phyloP scores from a whole-genome alignment of 1,140 invertebrate genomes.

The Anthonomus grandis region DNA sequence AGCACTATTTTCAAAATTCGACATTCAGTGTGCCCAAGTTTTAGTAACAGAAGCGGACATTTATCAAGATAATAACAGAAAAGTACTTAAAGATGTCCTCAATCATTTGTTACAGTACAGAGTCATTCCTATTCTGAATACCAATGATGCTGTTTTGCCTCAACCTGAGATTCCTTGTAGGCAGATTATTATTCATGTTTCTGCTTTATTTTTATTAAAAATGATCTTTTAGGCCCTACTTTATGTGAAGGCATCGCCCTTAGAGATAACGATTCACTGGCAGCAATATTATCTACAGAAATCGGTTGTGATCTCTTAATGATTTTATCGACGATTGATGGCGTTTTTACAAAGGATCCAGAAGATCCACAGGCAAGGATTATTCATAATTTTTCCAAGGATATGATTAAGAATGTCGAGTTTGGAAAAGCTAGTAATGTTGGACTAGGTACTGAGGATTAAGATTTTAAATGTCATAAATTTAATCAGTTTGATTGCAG shows the following conservation, averaged over 20 bases:
- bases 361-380: conserved; percentile 8
- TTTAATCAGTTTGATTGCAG: not conserved
- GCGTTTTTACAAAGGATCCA: conserved; percentile 8
- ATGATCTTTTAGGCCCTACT: conserved; percentile 14
- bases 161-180: conserved; percentile 16
- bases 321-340: conserved; percentile 11
- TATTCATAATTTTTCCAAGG: conserved; percentile 1
- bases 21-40: conserved; percentile 18
- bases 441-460: conserved; percentile 4
- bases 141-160: conserved; percentile 18
- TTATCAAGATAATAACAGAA: conserved; percentile 13
- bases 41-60: conserved; percentile 18
- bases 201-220: no score
- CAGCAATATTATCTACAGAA: conserved; percentile 17
- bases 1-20: conserved; percentile 4
- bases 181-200: not conserved
- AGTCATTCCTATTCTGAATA: conserved; percentile 19
- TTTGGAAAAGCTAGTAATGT: not conserved
- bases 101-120: not conserved
- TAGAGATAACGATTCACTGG: conserved; percentile 14
- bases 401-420: not conserved
- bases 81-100: conserved; percentile 4
- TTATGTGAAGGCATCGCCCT: conserved; percentile 19
- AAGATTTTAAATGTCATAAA: not conserved
- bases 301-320: not conserved